Evolutionary conservation across 2,888 invertebrate species (phyloP), one percentile per base, ranked within the genome.

Genomic region (Leucania comma): DNA sequence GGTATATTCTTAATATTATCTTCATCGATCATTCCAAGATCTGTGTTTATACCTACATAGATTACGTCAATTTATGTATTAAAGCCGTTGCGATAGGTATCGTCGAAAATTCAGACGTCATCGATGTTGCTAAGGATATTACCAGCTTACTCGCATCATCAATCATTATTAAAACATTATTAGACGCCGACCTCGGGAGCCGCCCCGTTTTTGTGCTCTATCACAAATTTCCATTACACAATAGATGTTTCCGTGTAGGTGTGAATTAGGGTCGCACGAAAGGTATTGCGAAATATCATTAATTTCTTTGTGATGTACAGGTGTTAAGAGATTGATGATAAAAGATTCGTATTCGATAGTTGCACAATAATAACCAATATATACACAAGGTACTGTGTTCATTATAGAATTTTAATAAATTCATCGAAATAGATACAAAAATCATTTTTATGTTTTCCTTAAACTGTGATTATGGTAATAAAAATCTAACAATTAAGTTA

Each of bases 161-260:
- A 84, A 87, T 87, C 87, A 87, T 74, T 81, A 86, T 87, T 86
- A 87, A 80, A 82, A 79, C 74, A 82, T 80, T 85, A 87, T 86
- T 86, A 87, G 79, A 66, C 42, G 80, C 57, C 77, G 85, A 80
- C 86, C 85, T 85, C 85, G 81, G 68, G 67, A 73, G 74, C 79
- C 82, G 75, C 86, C 83, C 78, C 77, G 80, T 81, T 85, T 84
- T 83, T 84, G 80, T 87, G 80, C 73, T 75, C 71, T 72, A 75
- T 68, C 78, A 77, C 75, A 81, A 83, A 79, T 82, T 80, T 76
- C 69, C 75, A 71, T 80, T 73, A 78, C 80, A 81, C 75, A 81
- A 87, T 81, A 72, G 68, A 66, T 66, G 67, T 72, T 81, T 81
- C 74, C 82, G 80, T 85, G 75, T 69, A 69, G 72, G 82, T 82